Evolutionary conservation across 2,113 vertebrate species (phyloP).

Genomic region (Arothron firmamentum): DNA sequence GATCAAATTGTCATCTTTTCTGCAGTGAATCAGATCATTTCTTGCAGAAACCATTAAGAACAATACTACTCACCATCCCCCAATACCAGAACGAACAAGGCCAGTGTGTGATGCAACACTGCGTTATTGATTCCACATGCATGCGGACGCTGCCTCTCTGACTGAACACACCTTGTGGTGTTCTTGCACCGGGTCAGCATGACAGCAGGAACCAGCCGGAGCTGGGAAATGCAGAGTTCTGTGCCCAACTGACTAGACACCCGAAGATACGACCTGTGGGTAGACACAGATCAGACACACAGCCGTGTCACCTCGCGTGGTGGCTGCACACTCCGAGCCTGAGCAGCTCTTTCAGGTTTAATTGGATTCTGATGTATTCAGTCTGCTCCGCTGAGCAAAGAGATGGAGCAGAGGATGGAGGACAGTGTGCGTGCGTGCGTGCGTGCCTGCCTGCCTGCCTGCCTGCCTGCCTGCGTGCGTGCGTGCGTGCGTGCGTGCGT

Average conservation of each 20-base stretch:
- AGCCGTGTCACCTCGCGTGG: neutral
- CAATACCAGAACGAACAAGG: too few species aligned
- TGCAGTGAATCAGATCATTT: too few species aligned
- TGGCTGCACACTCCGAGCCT: slow-evolving; percentile 37
- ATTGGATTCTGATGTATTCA: slow-evolving; percentile 76
- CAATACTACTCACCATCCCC: neutral
- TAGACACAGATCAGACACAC: neutral
- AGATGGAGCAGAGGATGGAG: slow-evolving; percentile 39
- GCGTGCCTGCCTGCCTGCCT: too few species aligned
- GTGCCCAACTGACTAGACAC: slow-evolving; percentile 15
- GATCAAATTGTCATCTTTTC: too few species aligned
- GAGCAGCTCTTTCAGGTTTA: slow-evolving; percentile 57
- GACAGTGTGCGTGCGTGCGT: neutral
- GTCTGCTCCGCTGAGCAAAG: slow-evolving; percentile 61
- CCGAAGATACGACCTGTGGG: slow-evolving; percentile 4
- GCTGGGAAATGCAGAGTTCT: slow-evolving; percentile 11
- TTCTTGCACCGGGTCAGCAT: slow-evolving; percentile 16
- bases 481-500: neutral
- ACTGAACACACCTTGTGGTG: slow-evolving; percentile 7
- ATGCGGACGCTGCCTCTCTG: slow-evolving; percentile 8
- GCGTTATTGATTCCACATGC: slow-evolving; percentile 37
- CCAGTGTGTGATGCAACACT: slow-evolving; percentile 23
- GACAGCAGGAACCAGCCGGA: slow-evolving; percentile 21
- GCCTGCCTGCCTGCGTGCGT: too few species aligned
- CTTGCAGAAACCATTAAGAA: too few species aligned